Evolutionary conservation across 2,888 invertebrate genomes (phyloP).

Genomic region (Chorisops tibialis): DNA sequence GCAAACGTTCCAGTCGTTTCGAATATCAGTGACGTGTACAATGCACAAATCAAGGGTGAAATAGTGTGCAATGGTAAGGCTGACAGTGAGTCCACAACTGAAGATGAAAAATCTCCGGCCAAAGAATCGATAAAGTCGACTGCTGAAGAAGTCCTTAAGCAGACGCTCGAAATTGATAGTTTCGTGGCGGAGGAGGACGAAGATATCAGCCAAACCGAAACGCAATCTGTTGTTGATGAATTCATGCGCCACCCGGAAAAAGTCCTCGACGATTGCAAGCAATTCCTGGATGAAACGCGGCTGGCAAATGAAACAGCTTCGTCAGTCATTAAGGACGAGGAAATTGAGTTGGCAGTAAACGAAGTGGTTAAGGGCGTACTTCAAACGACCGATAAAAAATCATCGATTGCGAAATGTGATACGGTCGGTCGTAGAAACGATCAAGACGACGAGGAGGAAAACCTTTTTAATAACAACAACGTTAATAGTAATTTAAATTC

Average conservation of each 20-base stretch:
- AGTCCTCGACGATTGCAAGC: slow-evolving; percentile 52
- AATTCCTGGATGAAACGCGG: slow-evolving; percentile 42
- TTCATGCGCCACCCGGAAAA: slow-evolving; percentile 56
- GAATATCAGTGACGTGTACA: slow-evolving; percentile 52
- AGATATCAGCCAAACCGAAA: slow-evolving; percentile 51
- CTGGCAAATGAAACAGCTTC: slow-evolving; percentile 41
- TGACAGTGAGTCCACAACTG: slow-evolving; percentile 28
- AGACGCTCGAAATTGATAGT: slow-evolving; percentile 43
- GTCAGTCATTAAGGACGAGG: slow-evolving; percentile 56
- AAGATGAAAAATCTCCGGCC: slow-evolving; percentile 30
- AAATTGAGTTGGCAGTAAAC: slow-evolving; percentile 55
- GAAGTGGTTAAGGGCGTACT: slow-evolving; percentile 55
- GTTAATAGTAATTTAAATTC: slow-evolving; percentile 37
- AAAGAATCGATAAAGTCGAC: slow-evolving; percentile 40
- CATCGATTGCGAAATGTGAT: slow-evolving; percentile 28
- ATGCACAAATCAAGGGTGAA: slow-evolving; percentile 50
- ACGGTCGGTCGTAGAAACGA: not conserved
- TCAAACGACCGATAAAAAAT: slow-evolving; percentile 50
- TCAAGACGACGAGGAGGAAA: slow-evolving; percentile 14
- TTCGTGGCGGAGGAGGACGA: slow-evolving; percentile 36
- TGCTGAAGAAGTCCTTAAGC: slow-evolving; percentile 37
- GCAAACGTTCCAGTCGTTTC: slow-evolving; percentile 38
- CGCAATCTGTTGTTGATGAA: slow-evolving; percentile 56
- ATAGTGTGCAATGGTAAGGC: slow-evolving; percentile 42
- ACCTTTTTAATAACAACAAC: slow-evolving; percentile 24